These are phyloP conservation scores for Ailurus styani DNA, from an alignment of 2,113 vertebrate species.

Conservation along the genomic window DNA sequence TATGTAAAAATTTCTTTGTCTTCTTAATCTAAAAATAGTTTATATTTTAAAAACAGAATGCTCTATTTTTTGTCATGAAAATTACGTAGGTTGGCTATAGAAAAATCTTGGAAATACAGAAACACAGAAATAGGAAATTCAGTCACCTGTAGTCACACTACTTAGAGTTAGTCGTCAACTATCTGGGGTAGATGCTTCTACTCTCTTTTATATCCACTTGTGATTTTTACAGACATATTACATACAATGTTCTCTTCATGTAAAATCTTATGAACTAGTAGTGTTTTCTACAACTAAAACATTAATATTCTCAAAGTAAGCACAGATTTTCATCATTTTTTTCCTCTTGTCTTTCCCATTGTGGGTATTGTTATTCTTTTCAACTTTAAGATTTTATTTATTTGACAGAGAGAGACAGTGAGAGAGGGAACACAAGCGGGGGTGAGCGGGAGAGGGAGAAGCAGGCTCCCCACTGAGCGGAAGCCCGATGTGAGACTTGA, in stretches of 20 bases:
- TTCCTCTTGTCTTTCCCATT: background rate
- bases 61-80: background rate
- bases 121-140: slow-evolving; percentile 3
- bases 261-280: background rate
- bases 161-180: background rate
- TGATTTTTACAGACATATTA: background rate
- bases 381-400: background rate
- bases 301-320: background rate
- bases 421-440: no score
- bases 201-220: background rate
- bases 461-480: no score
- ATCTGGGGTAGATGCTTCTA: background rate
- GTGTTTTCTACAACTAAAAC: background rate
- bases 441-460: no score
- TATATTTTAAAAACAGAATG: background rate
- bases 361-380: background rate
- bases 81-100: background rate
- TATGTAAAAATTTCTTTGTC: slow-evolving; percentile 1
- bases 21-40: slow-evolving; percentile 11
- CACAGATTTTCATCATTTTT: background rate
- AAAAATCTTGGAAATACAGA: background rate
- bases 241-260: background rate
- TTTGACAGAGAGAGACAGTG: no score
- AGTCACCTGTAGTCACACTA: background rate
- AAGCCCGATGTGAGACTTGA: no score